A percentile compares a stretch with the other conserved stretches of the same genome.
These are phyloP conservation scores for Paramormyrops hopkinsi DNA, from an alignment of 2,797 vertebrate genomes.

Conservation along the genomic window DNA sequence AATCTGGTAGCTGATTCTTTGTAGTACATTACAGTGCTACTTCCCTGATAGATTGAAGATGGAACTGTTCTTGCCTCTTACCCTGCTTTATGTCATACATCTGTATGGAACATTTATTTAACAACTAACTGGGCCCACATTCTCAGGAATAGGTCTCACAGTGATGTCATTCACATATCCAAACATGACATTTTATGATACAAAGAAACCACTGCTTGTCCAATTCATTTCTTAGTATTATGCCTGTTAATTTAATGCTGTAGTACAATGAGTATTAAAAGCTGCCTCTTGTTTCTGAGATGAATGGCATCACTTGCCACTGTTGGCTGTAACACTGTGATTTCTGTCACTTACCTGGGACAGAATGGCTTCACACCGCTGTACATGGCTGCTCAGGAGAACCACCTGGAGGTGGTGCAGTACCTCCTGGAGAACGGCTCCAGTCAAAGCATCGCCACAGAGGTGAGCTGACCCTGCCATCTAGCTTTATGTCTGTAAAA, in stretches of 20 bases:
- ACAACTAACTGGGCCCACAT: not conserved
- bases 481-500: not conserved
- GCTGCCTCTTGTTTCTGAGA: not conserved
- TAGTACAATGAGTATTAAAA: not conserved
- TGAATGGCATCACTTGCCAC: not conserved
- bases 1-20: not conserved
- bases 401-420: slow-evolving; percentile 92
- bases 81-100: not conserved
- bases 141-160: not conserved
- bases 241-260: not conserved
- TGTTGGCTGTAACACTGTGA: not conserved
- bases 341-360: slow-evolving; percentile 22
- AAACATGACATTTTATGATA: not conserved
- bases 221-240: not conserved
- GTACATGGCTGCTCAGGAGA: slow-evolving; percentile 98
- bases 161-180: not conserved
- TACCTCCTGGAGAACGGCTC: slow-evolving; percentile 89
- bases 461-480: slow-evolving; percentile 60
- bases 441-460: slow-evolving; percentile 94
- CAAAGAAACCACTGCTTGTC: not conserved
- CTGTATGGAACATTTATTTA: not conserved
- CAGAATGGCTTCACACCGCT: slow-evolving; percentile 97
- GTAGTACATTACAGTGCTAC: too few relatives aligned
- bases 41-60: not conserved
- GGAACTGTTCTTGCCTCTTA: not conserved